Conservation (phyloP, 2,797 vertebrate species). For the Sciurus carolinensis region DNA sequence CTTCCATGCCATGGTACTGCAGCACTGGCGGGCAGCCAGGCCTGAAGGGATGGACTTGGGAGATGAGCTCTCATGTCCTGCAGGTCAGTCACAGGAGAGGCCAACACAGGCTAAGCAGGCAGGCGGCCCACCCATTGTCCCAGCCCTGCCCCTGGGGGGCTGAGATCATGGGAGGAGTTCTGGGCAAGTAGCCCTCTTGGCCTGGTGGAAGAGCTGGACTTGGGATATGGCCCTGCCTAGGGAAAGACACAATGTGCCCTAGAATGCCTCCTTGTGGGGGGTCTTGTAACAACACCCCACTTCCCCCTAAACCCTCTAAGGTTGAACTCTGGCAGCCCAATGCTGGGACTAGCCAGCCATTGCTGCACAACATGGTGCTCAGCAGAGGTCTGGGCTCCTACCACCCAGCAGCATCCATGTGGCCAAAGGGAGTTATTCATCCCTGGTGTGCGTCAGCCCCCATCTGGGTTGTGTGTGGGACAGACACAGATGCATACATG, state of each 20-base stretch:
- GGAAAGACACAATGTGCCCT: background rate
- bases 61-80: conserved; percentile 14
- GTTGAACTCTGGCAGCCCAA: background rate
- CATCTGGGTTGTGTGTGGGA: conserved; percentile 80
- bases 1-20: conserved; percentile 60
- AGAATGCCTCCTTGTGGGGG: background rate
- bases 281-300: background rate
- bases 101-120: background rate
- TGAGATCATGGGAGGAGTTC: conserved; percentile 78
- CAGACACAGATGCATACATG: conserved; percentile 65
- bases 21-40: conserved; percentile 72
- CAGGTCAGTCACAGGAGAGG: conserved; percentile 53
- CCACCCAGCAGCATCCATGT: conserved; percentile 57
- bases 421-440: conserved; percentile 79
- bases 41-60: conserved; percentile 72
- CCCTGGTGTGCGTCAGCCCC: conserved; percentile 60
- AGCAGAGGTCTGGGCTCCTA: conserved; percentile 51
- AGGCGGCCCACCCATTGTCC: conserved; percentile 55
- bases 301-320: background rate
- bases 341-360: background rate
- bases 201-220: conserved; percentile 11
- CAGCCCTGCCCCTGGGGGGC: conserved; percentile 57
- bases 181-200: conserved; percentile 65
- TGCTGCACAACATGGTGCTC: background rate
- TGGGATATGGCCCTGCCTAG: background rate